Evolutionary conservation across 2,797 vertebrate species (phyloP).

Genomic region (Tragelaphus eurycerus): DNA sequence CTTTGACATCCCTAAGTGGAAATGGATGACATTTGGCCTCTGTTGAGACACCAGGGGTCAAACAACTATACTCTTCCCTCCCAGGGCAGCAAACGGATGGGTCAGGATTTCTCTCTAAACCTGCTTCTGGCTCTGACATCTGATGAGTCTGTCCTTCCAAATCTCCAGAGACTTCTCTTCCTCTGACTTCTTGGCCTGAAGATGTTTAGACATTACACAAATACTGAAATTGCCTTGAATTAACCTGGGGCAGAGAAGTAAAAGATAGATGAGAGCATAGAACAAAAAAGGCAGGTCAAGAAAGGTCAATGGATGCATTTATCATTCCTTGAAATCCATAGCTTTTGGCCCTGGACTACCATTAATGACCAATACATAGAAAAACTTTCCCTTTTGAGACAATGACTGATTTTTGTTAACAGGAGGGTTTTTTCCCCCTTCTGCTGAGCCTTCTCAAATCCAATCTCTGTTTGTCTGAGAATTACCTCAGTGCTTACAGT

Average conservation of each 20-base stretch:
- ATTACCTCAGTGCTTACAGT: constrained; percentile 33
- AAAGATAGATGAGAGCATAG: neutral
- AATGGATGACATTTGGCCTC: neutral
- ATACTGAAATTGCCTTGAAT: neutral
- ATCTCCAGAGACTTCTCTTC: constrained; percentile 27
- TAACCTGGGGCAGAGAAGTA: neutral
- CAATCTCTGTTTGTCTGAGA: constrained; percentile 57
- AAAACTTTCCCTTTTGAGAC: constrained; percentile 42
- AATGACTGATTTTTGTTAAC: constrained; percentile 42
- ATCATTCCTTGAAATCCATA: constrained; percentile 12
- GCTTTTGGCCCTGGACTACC: neutral
- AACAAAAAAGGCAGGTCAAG: neutral
- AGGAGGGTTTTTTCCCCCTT: neutral
- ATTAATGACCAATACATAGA: constrained; percentile 28
- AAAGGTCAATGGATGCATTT: constrained; percentile 29
- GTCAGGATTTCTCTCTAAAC: neutral
- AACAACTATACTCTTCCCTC: neutral
- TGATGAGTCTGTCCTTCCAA: neutral
- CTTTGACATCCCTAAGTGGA: constrained; percentile 24
- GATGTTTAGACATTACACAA: neutral
- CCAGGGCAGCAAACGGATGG: neutral
- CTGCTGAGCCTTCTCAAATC: constrained; percentile 6
- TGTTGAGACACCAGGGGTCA: neutral
- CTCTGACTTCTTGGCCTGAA: neutral
- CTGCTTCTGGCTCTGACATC: neutral